Evolutionary conservation across 2,797 vertebrate species (phyloP).

Genomic region (Syncerus caffer): DNA sequence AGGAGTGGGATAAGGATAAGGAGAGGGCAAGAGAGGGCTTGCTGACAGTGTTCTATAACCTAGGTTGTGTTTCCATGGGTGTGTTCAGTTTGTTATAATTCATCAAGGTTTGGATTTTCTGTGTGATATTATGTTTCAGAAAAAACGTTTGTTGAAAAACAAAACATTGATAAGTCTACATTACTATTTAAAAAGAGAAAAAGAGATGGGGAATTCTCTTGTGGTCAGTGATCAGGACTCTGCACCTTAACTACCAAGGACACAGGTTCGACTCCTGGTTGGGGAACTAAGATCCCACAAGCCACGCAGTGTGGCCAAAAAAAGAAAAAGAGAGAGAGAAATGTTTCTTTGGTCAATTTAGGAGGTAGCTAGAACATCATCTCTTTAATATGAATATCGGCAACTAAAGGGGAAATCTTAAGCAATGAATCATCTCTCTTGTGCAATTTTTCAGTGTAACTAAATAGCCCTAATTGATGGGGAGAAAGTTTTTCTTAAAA

Average conservation of each 20-base stretch:
- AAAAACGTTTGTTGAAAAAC: background rate
- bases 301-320: background rate
- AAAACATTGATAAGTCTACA: background rate
- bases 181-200: background rate
- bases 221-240: background rate
- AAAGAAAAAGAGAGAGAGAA: background rate
- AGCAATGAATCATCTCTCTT: background rate
- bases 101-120: background rate
- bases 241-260: background rate
- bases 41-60: background rate
- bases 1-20: background rate
- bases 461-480: background rate
- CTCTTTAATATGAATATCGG: background rate
- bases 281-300: background rate
- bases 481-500: background rate
- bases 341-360: background rate
- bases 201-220: background rate
- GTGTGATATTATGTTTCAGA: background rate
- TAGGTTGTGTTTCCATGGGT: background rate
- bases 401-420: background rate
- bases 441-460: background rate
- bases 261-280: accelerated
- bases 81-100: background rate
- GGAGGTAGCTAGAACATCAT: background rate
- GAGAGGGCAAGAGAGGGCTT: background rate